These are phyloP conservation scores for Alligator mississippiensis DNA, from an alignment of 2,113 vertebrate species.

Conservation along the genomic window DNA sequence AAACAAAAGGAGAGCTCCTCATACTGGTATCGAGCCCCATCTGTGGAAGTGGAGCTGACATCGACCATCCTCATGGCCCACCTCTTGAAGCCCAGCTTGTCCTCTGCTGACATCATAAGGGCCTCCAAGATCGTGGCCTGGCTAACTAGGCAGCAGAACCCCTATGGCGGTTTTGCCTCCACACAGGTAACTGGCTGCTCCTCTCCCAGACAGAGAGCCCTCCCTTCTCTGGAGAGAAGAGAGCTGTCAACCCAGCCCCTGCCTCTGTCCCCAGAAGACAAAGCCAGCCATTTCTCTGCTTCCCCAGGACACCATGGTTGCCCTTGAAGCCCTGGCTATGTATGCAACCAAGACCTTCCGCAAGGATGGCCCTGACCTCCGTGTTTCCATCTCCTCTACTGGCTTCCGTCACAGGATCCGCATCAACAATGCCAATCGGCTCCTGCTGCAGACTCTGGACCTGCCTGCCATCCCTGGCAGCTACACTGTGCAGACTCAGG, in stretches of 20 bases:
- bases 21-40: slow-evolving; percentile 58
- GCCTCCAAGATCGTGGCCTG: slow-evolving; percentile 61
- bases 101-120: slow-evolving; percentile 53
- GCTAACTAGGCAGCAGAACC: slow-evolving; percentile 78
- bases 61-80: slow-evolving; percentile 68
- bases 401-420: slow-evolving; percentile 70
- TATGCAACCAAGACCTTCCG: slow-evolving; percentile 71
- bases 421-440: slow-evolving; percentile 79
- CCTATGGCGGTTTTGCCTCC: slow-evolving; percentile 77
- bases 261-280: background rate
- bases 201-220: background rate
- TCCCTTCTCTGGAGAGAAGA: background rate
- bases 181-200: slow-evolving; percentile 72
- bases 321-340: slow-evolving; percentile 75
- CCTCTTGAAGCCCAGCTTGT: slow-evolving; percentile 43
- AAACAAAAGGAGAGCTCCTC: background rate
- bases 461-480: slow-evolving; percentile 66
- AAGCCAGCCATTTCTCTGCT: background rate
- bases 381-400: slow-evolving; percentile 52
- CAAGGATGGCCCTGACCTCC: slow-evolving; percentile 50
- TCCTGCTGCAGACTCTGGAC: slow-evolving; percentile 82
- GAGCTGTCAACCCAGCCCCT: too few relatives aligned
- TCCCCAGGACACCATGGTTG: slow-evolving; percentile 75
- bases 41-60: slow-evolving; percentile 79
- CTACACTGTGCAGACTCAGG: slow-evolving; percentile 58